Evolutionary conservation across 2,113 vertebrate genomes (phyloP).

Genomic region (Rhabdomys dilectus): DNA sequence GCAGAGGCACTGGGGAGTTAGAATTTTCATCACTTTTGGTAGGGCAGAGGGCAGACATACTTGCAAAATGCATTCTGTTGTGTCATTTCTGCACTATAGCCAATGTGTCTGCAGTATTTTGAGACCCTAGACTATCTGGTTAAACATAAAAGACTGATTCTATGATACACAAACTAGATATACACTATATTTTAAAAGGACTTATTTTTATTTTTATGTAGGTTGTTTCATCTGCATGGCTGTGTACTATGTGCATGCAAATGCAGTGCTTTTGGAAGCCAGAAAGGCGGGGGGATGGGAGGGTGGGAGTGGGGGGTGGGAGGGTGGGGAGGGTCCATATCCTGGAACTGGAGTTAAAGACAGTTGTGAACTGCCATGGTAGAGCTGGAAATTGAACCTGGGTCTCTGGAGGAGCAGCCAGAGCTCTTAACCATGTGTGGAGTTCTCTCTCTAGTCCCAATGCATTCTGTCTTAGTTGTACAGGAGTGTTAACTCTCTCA

Average conservation of each 20-base stretch:
- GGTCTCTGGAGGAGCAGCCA: background rate
- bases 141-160: slow-evolving; percentile 46
- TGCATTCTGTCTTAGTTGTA: background rate
- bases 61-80: slow-evolving; percentile 52
- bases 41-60: slow-evolving; percentile 55
- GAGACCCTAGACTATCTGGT: background rate
- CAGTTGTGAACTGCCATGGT: background rate
- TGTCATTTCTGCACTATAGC: slow-evolving; percentile 60
- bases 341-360: background rate
- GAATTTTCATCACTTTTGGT: slow-evolving; percentile 20
- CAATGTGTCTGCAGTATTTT: slow-evolving; percentile 1
- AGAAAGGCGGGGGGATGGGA: background rate
- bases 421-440: background rate
- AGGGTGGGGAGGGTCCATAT: too few relatives aligned
- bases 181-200: background rate
- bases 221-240: background rate
- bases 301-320: too few relatives aligned
- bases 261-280: background rate
- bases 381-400: background rate
- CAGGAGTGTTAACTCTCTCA: slow-evolving; percentile 10
- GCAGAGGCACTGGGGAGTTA: background rate
- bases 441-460: background rate
- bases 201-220: background rate
- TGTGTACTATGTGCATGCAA: background rate
- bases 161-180: slow-evolving; percentile 1